Conservation (phyloP, 2,888 invertebrate genomes). For the Bedellia somnulentella region DNA sequence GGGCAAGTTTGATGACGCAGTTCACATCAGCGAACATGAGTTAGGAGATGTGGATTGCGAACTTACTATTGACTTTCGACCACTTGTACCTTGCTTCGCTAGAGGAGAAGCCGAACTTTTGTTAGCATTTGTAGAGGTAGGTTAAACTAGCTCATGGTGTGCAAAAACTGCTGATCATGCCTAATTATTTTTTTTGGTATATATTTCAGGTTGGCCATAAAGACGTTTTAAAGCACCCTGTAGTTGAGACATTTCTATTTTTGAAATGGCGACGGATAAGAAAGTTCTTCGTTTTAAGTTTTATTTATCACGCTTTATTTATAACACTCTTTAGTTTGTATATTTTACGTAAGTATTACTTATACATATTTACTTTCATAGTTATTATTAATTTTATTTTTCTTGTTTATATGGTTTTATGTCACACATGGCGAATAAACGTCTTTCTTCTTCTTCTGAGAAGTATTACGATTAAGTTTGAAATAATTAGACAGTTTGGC, state of each 20-base stretch:
- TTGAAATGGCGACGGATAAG: slow-evolving; percentile 82
- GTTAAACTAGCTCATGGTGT: slow-evolving; percentile 1
- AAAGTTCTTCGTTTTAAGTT: slow-evolving; percentile 78
- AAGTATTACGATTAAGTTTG: too few species aligned
- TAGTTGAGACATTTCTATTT: slow-evolving; percentile 82
- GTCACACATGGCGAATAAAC: too few species aligned
- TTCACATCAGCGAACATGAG: slow-evolving; percentile 81
- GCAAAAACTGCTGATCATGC: background rate
- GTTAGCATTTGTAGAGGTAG: slow-evolving; percentile 69
- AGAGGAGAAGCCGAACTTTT: slow-evolving; percentile 72
- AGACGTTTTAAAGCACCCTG: slow-evolving; percentile 78
- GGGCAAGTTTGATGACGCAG: slow-evolving; percentile 72
- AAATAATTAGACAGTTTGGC: too few species aligned
- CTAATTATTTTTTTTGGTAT: slow-evolving; percentile 8
- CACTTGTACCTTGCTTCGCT: slow-evolving; percentile 63
- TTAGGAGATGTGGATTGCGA: slow-evolving; percentile 86
- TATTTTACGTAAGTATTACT: slow-evolving; percentile 62
- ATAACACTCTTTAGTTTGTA: slow-evolving; percentile 75
- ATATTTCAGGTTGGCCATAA: slow-evolving; percentile 73
- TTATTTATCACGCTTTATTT: slow-evolving; percentile 76
- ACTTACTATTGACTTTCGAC: slow-evolving; percentile 61
- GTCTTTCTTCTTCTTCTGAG: too few species aligned
- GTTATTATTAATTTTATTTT: too few species aligned
- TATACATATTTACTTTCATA: too few species aligned
- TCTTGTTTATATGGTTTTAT: background rate